phyloP scores from a whole-genome alignment of 2,113 vertebrate species.

The Bettongia penicillata region DNA sequence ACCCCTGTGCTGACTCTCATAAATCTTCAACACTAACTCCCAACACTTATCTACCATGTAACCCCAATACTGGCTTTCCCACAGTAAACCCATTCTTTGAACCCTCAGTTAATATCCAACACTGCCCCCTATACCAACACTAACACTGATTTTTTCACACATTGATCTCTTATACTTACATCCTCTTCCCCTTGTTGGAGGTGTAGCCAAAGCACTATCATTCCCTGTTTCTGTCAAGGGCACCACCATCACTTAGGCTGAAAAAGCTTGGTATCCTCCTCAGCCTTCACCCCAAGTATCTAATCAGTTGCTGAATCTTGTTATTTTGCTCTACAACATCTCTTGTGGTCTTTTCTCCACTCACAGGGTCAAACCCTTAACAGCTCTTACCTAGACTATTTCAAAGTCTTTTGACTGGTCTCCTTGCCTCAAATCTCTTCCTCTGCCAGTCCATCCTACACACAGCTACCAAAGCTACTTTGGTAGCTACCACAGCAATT shows the following conservation, averaged over 20 bases:
- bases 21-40: not conserved
- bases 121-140: not conserved
- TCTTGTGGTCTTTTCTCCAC: not conserved
- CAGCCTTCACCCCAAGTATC: not conserved
- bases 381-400: not conserved
- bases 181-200: not conserved
- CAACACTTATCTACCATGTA: not conserved
- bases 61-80: not conserved
- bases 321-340: not conserved
- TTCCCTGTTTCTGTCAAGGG: not conserved
- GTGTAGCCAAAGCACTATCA: not conserved
- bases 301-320: not conserved
- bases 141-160: not conserved
- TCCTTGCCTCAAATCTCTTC: not conserved
- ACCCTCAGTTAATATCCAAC: not conserved
- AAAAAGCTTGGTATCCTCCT: not conserved
- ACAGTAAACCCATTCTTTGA: not conserved
- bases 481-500: not conserved
- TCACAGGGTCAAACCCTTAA: not conserved
- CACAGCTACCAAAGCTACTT: not conserved
- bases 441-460: not conserved
- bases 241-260: not conserved
- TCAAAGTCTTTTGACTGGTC: not conserved
- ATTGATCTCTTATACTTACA: not conserved
- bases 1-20: not conserved